phyloP scores from a whole-genome alignment of 2,797 vertebrate genomes.

The Potorous gilbertii region DNA sequence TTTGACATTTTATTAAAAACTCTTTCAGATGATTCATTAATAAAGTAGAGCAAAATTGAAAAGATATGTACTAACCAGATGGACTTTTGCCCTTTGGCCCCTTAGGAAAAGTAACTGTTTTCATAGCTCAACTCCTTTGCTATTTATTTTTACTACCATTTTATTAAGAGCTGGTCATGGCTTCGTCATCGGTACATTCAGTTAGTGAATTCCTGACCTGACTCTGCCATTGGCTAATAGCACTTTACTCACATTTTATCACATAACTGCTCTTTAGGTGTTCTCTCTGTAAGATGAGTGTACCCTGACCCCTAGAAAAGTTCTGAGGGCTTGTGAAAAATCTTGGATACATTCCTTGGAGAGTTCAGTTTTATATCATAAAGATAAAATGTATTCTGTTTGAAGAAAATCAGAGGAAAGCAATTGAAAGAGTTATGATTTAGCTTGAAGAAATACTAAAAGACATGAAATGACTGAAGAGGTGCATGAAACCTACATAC shows the following conservation, averaged over 20 bases:
- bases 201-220: neutral
- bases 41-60: constrained; percentile 12
- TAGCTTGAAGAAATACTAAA: constrained; percentile 49
- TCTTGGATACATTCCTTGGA: constrained; percentile 50
- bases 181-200: neutral
- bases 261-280: neutral
- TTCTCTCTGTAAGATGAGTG: constrained; percentile 26
- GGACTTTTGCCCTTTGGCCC: neutral
- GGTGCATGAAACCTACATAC: neutral
- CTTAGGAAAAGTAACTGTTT: constrained; percentile 37
- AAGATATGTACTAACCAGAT: neutral
- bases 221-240: neutral
- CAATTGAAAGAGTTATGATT: neutral
- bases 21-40: neutral
- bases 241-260: neutral
- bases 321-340: neutral
- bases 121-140: neutral
- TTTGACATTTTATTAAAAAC: constrained; percentile 28
- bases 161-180: neutral
- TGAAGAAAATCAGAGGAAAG: constrained; percentile 38
- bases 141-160: constrained; percentile 57
- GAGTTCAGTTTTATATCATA: constrained; percentile 34
- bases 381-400: constrained; percentile 41
- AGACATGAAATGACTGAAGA: neutral
- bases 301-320: neutral